phyloP scores from a whole-genome alignment of 1,140 invertebrate genomes.

The Melitaea cinxia region DNA sequence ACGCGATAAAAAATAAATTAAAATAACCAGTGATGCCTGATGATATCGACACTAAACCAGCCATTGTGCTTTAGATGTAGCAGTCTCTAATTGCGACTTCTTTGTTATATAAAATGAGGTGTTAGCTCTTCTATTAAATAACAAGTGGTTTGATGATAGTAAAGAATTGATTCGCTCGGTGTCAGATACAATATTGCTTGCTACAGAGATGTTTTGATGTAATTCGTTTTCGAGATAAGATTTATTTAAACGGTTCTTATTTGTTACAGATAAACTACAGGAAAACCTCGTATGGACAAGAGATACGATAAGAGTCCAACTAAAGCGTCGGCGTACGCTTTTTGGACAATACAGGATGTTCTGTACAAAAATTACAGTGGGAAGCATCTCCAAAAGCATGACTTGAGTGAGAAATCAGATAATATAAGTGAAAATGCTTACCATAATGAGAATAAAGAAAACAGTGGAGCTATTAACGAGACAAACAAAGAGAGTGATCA shows the following conservation, averaged over 20 bases:
- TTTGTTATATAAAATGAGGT: slow-evolving; percentile 81
- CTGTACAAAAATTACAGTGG: slow-evolving; percentile 43
- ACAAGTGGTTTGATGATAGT: slow-evolving; percentile 68
- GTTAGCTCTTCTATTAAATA: slow-evolving; percentile 79
- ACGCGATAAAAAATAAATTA: slow-evolving; percentile 80
- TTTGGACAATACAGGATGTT: slow-evolving; percentile 65
- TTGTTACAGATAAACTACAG: slow-evolving; percentile 71
- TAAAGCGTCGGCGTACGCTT: slow-evolving; percentile 71
- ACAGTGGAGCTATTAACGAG: slow-evolving; percentile 30
- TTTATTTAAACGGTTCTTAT: slow-evolving; percentile 46
- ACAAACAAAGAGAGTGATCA: slow-evolving; percentile 28
- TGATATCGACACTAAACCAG: slow-evolving; percentile 72
- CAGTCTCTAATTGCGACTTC: slow-evolving; percentile 74
- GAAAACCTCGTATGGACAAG: slow-evolving; percentile 76
- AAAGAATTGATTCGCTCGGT: slow-evolving; percentile 54
- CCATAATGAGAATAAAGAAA: slow-evolving; percentile 22
- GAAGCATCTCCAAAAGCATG: slow-evolving; percentile 25
- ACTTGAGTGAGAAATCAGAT: slow-evolving; percentile 33
- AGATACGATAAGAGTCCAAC: slow-evolving; percentile 67
- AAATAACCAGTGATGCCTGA: slow-evolving; percentile 66
- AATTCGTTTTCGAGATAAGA: slow-evolving; percentile 38
- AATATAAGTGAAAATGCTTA: slow-evolving; percentile 45
- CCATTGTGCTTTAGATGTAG: slow-evolving; percentile 70
- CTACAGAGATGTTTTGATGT: slow-evolving; percentile 42
- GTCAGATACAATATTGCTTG: slow-evolving; percentile 62